Evolutionary conservation across 2,888 invertebrate species (phyloP).

Genomic region (Germaria angustata): DNA sequence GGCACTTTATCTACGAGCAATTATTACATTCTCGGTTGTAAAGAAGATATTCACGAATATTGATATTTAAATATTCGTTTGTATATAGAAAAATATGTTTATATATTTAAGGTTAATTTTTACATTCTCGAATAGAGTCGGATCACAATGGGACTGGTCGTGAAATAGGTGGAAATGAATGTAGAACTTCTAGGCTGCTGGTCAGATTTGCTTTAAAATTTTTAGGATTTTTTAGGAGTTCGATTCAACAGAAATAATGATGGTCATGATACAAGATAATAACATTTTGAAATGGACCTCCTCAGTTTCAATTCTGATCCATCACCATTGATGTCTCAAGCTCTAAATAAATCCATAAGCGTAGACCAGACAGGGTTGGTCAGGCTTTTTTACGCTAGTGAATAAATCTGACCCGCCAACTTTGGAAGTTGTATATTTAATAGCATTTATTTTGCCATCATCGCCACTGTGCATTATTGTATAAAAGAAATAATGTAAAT

Average conservation of each 20-base stretch:
- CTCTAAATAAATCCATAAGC: background rate
- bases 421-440: background rate
- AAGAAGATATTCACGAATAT: background rate
- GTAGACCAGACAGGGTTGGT: no score
- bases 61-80: background rate
- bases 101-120: background rate
- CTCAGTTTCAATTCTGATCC: no score
- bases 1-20: constrained; percentile 32
- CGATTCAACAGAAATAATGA: no score
- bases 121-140: constrained; percentile 38
- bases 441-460: background rate
- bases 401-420: no score
- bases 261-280: no score
- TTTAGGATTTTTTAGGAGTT: no score
- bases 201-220: no score
- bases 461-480: background rate
- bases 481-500: background rate
- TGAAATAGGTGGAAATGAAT: background rate
- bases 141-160: background rate
- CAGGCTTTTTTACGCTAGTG: no score
- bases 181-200: background rate
- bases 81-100: background rate
- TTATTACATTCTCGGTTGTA: background rate
- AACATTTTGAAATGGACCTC: no score
- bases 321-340: background rate